Base-by-base conservation (phyloP, 2,888 invertebrate species). In the Euclidia mi region DNA sequence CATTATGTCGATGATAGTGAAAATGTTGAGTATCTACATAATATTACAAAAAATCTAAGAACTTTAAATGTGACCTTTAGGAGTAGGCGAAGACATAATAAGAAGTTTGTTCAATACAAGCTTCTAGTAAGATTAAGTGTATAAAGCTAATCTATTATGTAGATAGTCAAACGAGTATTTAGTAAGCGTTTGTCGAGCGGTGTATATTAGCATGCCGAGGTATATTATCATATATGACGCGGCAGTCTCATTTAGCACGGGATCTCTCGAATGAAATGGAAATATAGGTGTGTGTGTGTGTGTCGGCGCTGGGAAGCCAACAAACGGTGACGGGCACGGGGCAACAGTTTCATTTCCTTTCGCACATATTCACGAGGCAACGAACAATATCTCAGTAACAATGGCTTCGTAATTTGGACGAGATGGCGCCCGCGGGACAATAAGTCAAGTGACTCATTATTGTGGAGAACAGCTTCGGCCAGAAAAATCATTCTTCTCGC, bases 381-480 rank as follows among this genome's bases (percentile, higher is more conserved):
- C 84, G 89, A 90, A 92, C 90, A 91, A 92, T 91, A 90, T 89
- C 89, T 88, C 87, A 80, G 81, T 86, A 89, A 92, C 92, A 92
- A 92, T 92, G 82, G 87, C 85, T 87, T 86, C 86, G 87, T 91
- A 90, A 92, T 92, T 92, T 90, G 88, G 88, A 89, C 84, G 89
- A 85, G 87, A 88, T 86, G 86, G 82, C 82, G 85, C 88, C 85
- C 79, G 81, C 84, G 88, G 89, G 90, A 88, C 90, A 89, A 89
- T 89, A 84, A 90, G 88, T 89, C 92, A 89, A 90, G 90, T 89
- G 89, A 91, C 89, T 92, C 89, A 91, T 93, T 92, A 92, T 88
- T 87, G 87, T 80, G 86, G 85, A 88, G 88, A 89, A 88, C 82
- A 83, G 88, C 86, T 84, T 85, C 81, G 80, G 85, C 85, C 85